phyloP scores from a whole-genome alignment of 2,888 invertebrate species.

The Cheilosia variabilis region DNA sequence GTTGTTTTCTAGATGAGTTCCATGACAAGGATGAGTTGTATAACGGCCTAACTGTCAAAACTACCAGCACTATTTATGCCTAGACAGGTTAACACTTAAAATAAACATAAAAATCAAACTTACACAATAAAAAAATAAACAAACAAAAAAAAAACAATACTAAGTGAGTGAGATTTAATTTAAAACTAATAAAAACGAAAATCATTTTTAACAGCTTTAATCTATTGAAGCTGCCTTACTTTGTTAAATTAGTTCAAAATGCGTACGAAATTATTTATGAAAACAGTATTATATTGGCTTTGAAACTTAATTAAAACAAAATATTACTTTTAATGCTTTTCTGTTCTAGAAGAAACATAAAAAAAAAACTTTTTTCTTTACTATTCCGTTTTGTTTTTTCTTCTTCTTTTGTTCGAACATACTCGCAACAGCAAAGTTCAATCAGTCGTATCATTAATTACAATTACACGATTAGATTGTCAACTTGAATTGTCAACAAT shows the following conservation, averaged over 20 bases:
- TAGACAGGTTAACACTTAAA: conserved; percentile 29
- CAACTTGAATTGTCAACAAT: conserved; percentile 59
- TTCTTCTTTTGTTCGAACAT: conserved; percentile 33
- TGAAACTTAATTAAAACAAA: conserved; percentile 48
- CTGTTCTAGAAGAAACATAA: neutral
- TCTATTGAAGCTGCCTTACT: conserved; percentile 37
- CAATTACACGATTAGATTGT: conserved; percentile 66
- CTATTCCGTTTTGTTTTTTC: conserved; percentile 12
- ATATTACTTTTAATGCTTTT: conserved; percentile 5
- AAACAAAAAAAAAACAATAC: conserved; percentile 72
- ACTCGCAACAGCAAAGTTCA: conserved; percentile 46
- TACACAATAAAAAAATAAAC: conserved; percentile 76
- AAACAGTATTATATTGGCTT: conserved; percentile 45
- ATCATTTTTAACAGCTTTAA: conserved; percentile 17
- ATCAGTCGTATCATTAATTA: conserved; percentile 64
- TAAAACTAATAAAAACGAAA: conserved; percentile 61
- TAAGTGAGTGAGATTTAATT: conserved; percentile 48
- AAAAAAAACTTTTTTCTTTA: conserved; percentile 2
- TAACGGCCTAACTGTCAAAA: neutral
- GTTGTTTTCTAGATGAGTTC: too few species aligned
- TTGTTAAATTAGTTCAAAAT: conserved; percentile 42
- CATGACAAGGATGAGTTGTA: neutral
- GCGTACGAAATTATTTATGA: conserved; percentile 23
- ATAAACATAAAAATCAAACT: conserved; percentile 23
- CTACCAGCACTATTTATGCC: conserved; percentile 39